Evolutionary conservation across 2,113 vertebrate species (phyloP), one percentile per base, ranked within the genome.

Genomic region (Rattus rattus): DNA sequence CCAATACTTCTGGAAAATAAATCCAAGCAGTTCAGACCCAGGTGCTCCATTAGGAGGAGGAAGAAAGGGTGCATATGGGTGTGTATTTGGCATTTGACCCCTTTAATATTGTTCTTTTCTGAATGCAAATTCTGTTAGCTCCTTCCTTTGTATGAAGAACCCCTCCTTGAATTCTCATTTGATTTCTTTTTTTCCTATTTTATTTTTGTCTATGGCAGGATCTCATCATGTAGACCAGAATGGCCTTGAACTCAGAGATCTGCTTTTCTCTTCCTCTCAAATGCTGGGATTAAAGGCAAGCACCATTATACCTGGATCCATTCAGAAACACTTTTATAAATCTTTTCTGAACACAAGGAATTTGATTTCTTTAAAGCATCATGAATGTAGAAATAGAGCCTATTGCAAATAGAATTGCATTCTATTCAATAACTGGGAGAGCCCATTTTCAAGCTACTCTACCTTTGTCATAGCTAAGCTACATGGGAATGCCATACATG

Each of bases 1-100:
- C 13, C 10, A 43, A 76, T 90, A 26, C 2, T 47, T 97, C 33
- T 70, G 43, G 89, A 92, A n/a, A 76, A 3, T 61, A 47, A 69
- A 92, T 83, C 36, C 49, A 77, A 59, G 39, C 28, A 88, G 72
- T 93, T 96, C n/a, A 93, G 88, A 95, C 80, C 43, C 33, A 83
- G 77, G 10, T 43, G 24, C 49, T 94, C 33, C 28, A 67, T 91
- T 43, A 69, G 72, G 56, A 54, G 28, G 30, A 59, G 4, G 17
- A 81, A 47, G 63, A 79, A n/a, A 61, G 6, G 80, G 19, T 83
- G n/a, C 22, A 16, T 24, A 59, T 52, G 22, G 13, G 49, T 20
- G 19, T 4, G 5, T 20, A 54, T 36, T 91, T 70, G n/a, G 11
- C 36, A 49, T 93, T 87, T 79, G 73, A 70, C 36, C 30, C 76